Conservation (phyloP, 2,113 vertebrate species). For the Caretta caretta region DNA sequence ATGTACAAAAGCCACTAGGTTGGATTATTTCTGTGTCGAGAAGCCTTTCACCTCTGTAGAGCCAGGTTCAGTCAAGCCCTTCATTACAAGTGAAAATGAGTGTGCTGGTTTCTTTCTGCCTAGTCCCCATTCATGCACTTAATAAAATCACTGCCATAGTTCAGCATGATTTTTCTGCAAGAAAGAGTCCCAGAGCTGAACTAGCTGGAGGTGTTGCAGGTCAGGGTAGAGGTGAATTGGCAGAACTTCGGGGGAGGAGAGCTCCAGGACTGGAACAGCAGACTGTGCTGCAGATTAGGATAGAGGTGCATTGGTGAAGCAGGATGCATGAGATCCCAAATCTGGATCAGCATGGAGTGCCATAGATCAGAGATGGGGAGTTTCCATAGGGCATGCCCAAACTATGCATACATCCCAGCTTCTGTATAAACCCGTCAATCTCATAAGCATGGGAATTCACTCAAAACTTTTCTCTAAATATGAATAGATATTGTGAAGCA, state of each 20-base stretch:
- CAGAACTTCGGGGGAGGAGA: not conserved
- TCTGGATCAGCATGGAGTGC: not conserved
- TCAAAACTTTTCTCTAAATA: not conserved
- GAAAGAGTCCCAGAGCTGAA: not conserved
- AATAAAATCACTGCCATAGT: not conserved
- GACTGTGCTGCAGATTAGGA: not conserved
- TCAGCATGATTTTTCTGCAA: not conserved
- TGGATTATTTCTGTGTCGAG: conserved; percentile 35
- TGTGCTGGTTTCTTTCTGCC: not conserved
- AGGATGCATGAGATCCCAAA: not conserved
- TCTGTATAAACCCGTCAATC: not conserved
- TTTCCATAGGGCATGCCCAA: not conserved
- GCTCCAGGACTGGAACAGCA: not conserved
- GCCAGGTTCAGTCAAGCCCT: not conserved
- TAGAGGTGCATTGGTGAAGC: fast-evolving
- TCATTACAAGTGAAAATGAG: not conserved
- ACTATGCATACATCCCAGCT: not conserved
- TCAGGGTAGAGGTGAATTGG: not conserved
- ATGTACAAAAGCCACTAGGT: not conserved
- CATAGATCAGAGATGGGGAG: not conserved
- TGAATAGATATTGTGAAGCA: not conserved
- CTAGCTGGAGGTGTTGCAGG: not conserved
- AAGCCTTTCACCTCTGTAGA: conserved; percentile 30
- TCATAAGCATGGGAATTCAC: not conserved
- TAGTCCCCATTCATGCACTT: not conserved